phyloP scores from a whole-genome alignment of 2,113 vertebrate genomes.

The Polyodon spathula region DNA sequence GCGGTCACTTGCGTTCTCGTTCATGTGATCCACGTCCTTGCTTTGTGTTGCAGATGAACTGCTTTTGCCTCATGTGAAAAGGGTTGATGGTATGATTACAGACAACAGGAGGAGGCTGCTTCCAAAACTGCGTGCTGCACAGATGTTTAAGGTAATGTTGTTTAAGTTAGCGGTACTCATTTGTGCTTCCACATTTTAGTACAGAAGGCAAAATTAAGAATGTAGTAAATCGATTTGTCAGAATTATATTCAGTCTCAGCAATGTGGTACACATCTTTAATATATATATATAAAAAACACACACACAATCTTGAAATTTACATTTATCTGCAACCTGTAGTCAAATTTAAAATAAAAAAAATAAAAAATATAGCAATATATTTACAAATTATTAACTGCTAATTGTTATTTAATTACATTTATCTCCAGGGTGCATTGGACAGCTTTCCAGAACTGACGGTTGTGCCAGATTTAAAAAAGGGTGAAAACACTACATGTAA shows the following conservation, averaged over 20 bases:
- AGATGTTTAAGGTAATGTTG: conserved; percentile 74
- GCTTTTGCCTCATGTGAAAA: conserved; percentile 90
- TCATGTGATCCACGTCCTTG: not conserved
- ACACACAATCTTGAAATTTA: too few species aligned
- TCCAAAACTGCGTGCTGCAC: conserved; percentile 78
- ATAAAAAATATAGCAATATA: not conserved
- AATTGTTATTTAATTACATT: conserved; percentile 26
- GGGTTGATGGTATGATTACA: conserved; percentile 86
- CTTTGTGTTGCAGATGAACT: conserved; percentile 71
- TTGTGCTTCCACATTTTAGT: not conserved
- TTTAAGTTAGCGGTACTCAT: conserved; percentile 9
- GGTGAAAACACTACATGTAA: conserved; percentile 74
- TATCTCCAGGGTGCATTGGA: conserved; percentile 79
- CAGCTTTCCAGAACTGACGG: conserved; percentile 87
- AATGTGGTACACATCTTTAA: too few species aligned
- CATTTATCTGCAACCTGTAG: too few species aligned
- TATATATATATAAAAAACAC: too few species aligned
- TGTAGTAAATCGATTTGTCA: not conserved
- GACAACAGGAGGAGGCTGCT: conserved; percentile 88
- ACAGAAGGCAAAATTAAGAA: not conserved
- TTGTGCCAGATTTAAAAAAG: conserved; percentile 78
- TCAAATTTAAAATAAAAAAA: not conserved
- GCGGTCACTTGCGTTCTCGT: not conserved
- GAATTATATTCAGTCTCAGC: too few species aligned
- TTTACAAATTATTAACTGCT: too few species aligned